Evolutionary conservation across 2,113 vertebrate genomes (phyloP).

Genomic region (Aegithalos caudatus): DNA sequence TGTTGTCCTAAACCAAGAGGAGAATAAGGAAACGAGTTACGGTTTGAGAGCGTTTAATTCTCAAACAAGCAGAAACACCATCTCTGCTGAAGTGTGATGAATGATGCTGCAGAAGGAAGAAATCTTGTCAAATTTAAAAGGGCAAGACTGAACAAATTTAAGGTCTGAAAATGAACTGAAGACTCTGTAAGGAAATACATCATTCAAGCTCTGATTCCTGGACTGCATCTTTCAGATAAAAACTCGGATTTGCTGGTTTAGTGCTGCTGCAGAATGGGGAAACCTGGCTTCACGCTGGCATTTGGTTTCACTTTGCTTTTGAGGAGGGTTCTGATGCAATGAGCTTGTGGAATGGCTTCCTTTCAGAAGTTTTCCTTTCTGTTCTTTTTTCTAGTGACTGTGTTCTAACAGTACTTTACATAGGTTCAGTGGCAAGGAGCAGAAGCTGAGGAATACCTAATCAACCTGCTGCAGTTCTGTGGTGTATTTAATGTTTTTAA

Average conservation of each 20-base stretch:
- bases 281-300: neutral
- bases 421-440: neutral
- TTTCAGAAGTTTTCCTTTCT: neutral
- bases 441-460: neutral
- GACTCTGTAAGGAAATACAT: neutral
- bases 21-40: neutral
- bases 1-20: neutral
- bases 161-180: neutral
- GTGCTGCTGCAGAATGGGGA: neutral
- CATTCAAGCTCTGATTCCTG: neutral
- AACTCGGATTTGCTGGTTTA: neutral
- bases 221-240: neutral
- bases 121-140: neutral
- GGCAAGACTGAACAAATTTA: neutral
- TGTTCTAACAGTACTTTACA: neutral
- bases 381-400: neutral
- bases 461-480: neutral
- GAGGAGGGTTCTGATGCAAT: neutral
- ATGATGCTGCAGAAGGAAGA: neutral
- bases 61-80: neutral
- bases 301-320: neutral
- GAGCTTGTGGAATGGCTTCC: neutral
- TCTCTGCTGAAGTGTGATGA: neutral
- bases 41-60: neutral
- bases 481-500: neutral